These are phyloP conservation scores for Mayetiola destructor DNA, from an alignment of 2,888 invertebrate species.

Conservation along the genomic window DNA sequence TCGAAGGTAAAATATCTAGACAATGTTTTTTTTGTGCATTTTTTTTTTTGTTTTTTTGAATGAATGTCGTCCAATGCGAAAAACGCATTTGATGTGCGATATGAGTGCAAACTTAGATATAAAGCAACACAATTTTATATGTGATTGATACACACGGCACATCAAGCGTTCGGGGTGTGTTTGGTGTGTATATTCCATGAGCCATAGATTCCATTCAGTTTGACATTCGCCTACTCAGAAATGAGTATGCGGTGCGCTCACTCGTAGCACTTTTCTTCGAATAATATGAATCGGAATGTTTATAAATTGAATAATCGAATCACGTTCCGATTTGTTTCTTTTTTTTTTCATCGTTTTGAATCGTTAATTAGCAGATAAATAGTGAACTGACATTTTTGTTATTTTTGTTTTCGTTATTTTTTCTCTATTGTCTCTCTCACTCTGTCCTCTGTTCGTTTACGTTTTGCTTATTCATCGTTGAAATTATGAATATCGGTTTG, in stretches of 20 bases:
- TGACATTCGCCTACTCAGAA: conserved; percentile 9
- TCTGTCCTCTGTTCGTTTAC: background rate
- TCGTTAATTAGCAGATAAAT: background rate
- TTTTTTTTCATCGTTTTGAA: background rate
- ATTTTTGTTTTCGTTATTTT: background rate
- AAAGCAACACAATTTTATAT: background rate
- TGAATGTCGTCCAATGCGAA: background rate
- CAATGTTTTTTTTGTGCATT: no score
- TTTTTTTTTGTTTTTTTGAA: no score
- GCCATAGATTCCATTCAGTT: background rate
- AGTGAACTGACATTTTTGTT: background rate
- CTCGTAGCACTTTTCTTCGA: background rate
- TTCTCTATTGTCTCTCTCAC: background rate
- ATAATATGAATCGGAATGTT: background rate
- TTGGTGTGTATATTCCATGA: background rate
- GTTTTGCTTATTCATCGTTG: no score
- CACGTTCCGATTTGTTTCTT: background rate
- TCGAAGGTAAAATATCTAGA: background rate
- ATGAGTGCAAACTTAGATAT: background rate
- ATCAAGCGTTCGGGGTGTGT: background rate
- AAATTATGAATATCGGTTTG: no score
- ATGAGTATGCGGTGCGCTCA: background rate
- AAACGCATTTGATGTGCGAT: background rate
- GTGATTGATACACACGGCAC: background rate
- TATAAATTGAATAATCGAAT: background rate